Evolutionary conservation across 2,888 invertebrate genomes (phyloP).

Genomic region (Xanthia togata): DNA sequence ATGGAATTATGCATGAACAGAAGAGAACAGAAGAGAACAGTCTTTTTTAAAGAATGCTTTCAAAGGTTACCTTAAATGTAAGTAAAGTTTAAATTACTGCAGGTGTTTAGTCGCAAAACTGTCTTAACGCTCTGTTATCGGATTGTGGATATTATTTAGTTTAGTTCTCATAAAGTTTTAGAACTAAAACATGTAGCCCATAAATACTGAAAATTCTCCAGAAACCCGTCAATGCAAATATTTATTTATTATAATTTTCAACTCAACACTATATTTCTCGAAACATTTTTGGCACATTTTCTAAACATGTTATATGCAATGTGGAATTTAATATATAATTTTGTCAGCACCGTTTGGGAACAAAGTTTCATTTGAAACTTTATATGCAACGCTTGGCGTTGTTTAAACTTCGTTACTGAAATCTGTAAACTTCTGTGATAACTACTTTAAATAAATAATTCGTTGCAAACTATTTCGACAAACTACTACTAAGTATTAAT

Average conservation of each 20-base stretch:
- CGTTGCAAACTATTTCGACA: neutral
- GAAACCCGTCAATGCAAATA: conserved; percentile 9
- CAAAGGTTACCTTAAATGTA: neutral
- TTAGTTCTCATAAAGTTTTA: neutral
- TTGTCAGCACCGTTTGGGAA: conserved; percentile 50
- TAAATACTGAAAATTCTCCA: neutral
- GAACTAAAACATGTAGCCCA: neutral
- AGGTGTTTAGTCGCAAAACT: neutral
- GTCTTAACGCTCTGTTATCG: neutral
- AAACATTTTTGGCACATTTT: conserved; percentile 57
- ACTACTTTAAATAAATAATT: conserved; percentile 30
- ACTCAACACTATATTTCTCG: conserved; percentile 8
- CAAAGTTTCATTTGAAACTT: conserved; percentile 53
- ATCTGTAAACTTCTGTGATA: conserved; percentile 43
- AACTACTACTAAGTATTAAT: neutral
- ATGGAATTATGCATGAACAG: too few relatives aligned
- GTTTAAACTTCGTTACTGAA: conserved; percentile 53
- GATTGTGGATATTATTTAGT: neutral
- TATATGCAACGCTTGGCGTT: conserved; percentile 51
- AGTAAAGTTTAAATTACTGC: neutral
- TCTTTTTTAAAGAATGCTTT: neutral
- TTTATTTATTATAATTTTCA: conserved; percentile 11
- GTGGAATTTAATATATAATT: conserved; percentile 56
- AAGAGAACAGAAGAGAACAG: too few relatives aligned
- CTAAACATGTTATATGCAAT: conserved; percentile 52